Evolutionary conservation across 35 echinoderm and acorn worm species (phyloP).

Genomic region (Chiridota heheva): DNA sequence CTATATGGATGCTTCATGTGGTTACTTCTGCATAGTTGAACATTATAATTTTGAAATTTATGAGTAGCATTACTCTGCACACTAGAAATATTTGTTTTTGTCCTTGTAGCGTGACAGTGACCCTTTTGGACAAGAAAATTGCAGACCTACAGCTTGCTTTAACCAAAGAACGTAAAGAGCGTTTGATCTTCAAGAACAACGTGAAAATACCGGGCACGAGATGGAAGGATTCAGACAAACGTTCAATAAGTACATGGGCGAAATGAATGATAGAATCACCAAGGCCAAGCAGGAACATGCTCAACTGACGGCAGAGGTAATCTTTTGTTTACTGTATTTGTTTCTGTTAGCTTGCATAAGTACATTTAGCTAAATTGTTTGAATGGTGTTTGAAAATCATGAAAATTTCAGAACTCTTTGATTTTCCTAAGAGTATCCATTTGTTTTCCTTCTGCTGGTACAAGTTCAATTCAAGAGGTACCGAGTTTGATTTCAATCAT

Average conservation of each 20-base stretch:
- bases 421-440: too few species aligned
- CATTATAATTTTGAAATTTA: too few species aligned
- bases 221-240: conserved; percentile 73
- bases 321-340: neutral
- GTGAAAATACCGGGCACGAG: conserved; percentile 70
- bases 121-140: conserved; percentile 84
- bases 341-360: neutral
- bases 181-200: conserved; percentile 94
- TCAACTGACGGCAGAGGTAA: conserved; percentile 84
- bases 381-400: too few species aligned
- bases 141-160: conserved; percentile 63
- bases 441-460: too few species aligned
- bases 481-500: too few species aligned
- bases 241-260: conserved; percentile 75
- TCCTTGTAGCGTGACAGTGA: conserved; percentile 86
- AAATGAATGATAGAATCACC: conserved; percentile 73
- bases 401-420: too few species aligned
- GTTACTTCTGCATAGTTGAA: too few species aligned
- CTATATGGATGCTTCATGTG: too few species aligned
- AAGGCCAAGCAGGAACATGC: conserved; percentile 90
- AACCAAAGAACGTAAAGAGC: conserved; percentile 84
- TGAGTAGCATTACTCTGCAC: too few species aligned
- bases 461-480: too few species aligned
- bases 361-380: too few species aligned
- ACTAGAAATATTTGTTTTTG: too few species aligned